Evolutionary conservation across 2,888 invertebrate species (phyloP).

Genomic region (Muschampia plurimacula): DNA sequence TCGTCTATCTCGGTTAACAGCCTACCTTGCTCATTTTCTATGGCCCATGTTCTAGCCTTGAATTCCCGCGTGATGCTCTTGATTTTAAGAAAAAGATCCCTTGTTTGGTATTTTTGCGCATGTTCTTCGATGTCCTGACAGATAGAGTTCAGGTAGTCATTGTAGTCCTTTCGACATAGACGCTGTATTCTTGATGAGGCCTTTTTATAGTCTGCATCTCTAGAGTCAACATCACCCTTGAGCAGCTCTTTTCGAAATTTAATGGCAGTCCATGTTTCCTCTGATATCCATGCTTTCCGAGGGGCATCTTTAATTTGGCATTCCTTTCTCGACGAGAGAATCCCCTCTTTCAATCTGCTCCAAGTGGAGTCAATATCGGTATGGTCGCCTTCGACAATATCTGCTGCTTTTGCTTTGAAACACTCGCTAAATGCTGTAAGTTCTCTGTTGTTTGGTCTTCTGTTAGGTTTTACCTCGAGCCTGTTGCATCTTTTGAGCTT

Average conservation of each 20-base stretch:
- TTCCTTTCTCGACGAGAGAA: background rate
- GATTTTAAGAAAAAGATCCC: background rate
- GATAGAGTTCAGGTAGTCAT: background rate
- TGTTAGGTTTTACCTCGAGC: background rate
- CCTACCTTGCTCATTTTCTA: background rate
- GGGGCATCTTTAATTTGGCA: background rate
- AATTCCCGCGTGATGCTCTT: background rate
- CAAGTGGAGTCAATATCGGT: background rate
- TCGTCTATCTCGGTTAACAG: conserved; percentile 4
- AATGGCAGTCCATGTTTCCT: background rate
- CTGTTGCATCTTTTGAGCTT: background rate
- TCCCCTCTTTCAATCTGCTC: background rate
- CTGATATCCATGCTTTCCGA: background rate
- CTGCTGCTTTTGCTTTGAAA: background rate
- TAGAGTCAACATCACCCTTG: background rate
- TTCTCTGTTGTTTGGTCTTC: background rate
- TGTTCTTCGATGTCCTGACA: background rate
- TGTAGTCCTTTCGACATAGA: background rate
- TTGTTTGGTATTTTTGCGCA: conserved; percentile 1
- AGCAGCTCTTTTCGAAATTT: background rate
- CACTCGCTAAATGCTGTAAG: background rate
- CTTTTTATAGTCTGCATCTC: background rate
- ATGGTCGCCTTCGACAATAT: background rate
- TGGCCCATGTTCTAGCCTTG: conserved; percentile 1
- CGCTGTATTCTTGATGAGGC: background rate